These are phyloP conservation scores for Nipponia nippon DNA, from an alignment of 2,113 vertebrate genomes.

Conservation along the genomic window DNA sequence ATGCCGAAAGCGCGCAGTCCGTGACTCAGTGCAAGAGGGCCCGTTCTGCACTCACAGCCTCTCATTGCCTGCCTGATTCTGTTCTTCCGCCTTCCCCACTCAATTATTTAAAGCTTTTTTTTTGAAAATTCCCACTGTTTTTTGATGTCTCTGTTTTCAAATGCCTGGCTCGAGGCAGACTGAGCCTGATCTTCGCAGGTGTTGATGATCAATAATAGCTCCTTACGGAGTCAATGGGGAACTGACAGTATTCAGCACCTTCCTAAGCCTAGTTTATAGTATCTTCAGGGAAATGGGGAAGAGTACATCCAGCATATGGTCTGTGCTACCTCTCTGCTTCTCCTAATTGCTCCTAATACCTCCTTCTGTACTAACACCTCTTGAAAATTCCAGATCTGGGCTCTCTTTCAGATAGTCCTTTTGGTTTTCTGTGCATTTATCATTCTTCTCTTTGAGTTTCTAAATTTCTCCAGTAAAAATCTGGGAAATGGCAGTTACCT, in stretches of 20 bases:
- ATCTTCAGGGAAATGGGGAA: neutral
- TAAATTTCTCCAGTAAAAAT: neutral
- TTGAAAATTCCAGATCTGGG: neutral
- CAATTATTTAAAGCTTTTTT: neutral
- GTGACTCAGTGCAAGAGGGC: accelerated
- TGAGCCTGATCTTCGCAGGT: neutral
- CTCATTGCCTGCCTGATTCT: neutral
- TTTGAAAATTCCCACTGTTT: neutral
- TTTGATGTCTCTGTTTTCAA: neutral
- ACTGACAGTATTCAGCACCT: neutral
- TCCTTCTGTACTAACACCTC: neutral
- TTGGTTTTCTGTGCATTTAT: neutral
- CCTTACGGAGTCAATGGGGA: neutral
- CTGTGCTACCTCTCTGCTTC: neutral
- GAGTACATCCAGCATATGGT: accelerated
- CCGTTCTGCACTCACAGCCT: neutral
- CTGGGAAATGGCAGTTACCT: neutral
- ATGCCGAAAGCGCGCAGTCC: accelerated
- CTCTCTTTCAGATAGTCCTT: neutral
- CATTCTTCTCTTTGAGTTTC: neutral
- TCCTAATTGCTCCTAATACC: neutral
- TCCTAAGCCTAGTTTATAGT: neutral
- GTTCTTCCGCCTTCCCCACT: neutral
- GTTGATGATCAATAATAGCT: neutral
- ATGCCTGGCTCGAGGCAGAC: neutral